Percentiles rank a stretch among this genome's conserved stretches.
These are phyloP conservation scores for Cyprinodon diabolis DNA, from an alignment of 2,797 vertebrate genomes.

Conservation along the genomic window DNA sequence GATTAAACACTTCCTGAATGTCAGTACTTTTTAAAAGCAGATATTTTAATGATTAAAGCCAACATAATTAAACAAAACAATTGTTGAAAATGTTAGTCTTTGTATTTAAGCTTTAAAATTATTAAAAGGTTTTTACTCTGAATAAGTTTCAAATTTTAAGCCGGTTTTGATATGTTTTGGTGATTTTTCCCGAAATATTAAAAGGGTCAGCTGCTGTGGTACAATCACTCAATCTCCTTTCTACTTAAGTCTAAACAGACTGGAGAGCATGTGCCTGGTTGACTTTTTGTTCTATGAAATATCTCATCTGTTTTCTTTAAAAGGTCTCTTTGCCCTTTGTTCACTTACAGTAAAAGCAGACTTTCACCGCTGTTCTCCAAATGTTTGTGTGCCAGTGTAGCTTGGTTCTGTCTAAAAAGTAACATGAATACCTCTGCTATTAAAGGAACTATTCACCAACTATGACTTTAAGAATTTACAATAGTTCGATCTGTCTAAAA, in stretches of 20 bases:
- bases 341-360: background rate
- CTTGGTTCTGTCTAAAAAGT: background rate
- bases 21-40: background rate
- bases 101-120: background rate
- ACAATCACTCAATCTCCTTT: background rate
- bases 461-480: no score
- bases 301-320: conserved; percentile 1
- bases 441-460: no score
- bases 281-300: background rate
- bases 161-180: no score
- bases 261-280: background rate
- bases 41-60: background rate
- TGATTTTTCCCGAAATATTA: no score
- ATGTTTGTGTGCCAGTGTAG: background rate
- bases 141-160: background rate
- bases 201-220: background rate
- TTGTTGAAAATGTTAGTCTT: no score
- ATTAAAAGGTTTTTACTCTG: background rate
- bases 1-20: background rate
- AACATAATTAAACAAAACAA: background rate
- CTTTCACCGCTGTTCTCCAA: background rate
- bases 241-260: background rate
- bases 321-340: background rate
- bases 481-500: no score
- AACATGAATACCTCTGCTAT: background rate